These are phyloP conservation scores for Ichneumoninae sp. DNA, from an alignment of 2,888 invertebrate species.

Conservation along the genomic window DNA sequence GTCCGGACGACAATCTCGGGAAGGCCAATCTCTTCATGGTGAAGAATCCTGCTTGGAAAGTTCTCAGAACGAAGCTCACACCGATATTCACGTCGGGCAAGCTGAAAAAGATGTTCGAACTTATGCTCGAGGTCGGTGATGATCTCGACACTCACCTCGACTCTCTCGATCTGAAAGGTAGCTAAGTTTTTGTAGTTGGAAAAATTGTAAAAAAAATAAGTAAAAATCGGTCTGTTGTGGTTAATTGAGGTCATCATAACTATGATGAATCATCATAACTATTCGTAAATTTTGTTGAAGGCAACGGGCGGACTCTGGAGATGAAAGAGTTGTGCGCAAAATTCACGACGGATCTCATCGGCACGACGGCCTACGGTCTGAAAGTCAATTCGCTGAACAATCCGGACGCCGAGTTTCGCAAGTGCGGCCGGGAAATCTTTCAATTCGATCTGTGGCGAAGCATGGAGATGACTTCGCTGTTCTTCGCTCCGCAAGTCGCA, in stretches of 20 bases:
- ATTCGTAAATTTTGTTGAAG: slow-evolving; percentile 58
- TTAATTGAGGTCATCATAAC: not conserved
- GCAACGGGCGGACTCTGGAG: slow-evolving; percentile 72
- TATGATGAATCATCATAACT: not conserved
- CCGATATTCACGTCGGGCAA: slow-evolving; percentile 84
- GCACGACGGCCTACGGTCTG: slow-evolving; percentile 85
- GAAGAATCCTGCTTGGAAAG: slow-evolving; percentile 84
- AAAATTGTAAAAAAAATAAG: not conserved
- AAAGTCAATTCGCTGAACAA: slow-evolving; percentile 84
- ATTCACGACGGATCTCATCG: slow-evolving; percentile 84
- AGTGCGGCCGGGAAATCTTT: slow-evolving; percentile 83
- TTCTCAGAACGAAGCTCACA: slow-evolving; percentile 83
- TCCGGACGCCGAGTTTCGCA: slow-evolving; percentile 84
- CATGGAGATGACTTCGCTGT: slow-evolving; percentile 81
- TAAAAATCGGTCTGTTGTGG: not conserved
- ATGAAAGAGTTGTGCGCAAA: slow-evolving; percentile 78
- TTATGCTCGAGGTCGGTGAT: slow-evolving; percentile 72
- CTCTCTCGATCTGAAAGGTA: slow-evolving; percentile 71
- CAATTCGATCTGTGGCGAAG: slow-evolving; percentile 78
- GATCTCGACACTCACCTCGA: slow-evolving; percentile 73
- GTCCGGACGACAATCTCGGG: slow-evolving; percentile 81
- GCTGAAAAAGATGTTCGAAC: slow-evolving; percentile 77
- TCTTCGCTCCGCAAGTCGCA: slow-evolving; percentile 83
- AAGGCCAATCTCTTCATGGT: slow-evolving; percentile 84
- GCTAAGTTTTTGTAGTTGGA: not conserved